A percentile compares a stretch with the other conserved stretches of the same genome.
Evolutionary conservation across 2,797 vertebrate genomes (phyloP).

Genomic region (Hypotaenidia philippensis): DNA sequence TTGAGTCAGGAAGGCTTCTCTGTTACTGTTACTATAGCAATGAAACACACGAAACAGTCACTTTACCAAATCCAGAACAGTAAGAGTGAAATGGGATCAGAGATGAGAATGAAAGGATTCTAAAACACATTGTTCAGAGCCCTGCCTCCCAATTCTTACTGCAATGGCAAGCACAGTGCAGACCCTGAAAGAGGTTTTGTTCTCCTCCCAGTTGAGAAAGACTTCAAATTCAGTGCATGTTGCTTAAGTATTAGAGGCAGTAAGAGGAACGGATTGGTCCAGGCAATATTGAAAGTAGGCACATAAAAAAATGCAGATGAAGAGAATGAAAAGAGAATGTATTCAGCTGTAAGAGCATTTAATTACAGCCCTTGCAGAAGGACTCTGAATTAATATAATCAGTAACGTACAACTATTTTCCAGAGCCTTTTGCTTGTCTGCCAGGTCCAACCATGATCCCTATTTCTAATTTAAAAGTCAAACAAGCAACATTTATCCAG

Average conservation of each 20-base stretch:
- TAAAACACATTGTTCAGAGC: neutral
- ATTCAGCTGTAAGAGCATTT: slow-evolving; percentile 40
- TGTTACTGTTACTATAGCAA: slow-evolving; percentile 16
- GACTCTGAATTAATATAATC: slow-evolving; percentile 67
- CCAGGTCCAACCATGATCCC: slow-evolving; percentile 2
- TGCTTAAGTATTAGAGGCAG: neutral
- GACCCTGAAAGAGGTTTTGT: neutral
- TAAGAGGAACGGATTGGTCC: neutral
- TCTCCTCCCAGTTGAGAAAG: neutral
- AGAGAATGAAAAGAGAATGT: neutral
- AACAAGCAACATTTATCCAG: slow-evolving; percentile 32
- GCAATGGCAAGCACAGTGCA: neutral
- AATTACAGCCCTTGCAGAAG: slow-evolving; percentile 48
- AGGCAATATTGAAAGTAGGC: neutral
- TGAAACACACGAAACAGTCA: neutral
- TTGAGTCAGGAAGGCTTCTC: neutral
- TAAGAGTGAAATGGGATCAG: neutral
- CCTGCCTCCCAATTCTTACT: neutral
- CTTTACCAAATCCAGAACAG: neutral
- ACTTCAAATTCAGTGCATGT: neutral
- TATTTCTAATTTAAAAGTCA: slow-evolving; percentile 57
- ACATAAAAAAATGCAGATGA: neutral
- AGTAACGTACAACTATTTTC: slow-evolving; percentile 34
- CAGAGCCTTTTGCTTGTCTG: slow-evolving; percentile 4
- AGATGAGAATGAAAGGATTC: neutral